Conservation (phyloP, 37 sponge, comb jelly and placozoan genomes). For the Ianthella basta region DNA sequence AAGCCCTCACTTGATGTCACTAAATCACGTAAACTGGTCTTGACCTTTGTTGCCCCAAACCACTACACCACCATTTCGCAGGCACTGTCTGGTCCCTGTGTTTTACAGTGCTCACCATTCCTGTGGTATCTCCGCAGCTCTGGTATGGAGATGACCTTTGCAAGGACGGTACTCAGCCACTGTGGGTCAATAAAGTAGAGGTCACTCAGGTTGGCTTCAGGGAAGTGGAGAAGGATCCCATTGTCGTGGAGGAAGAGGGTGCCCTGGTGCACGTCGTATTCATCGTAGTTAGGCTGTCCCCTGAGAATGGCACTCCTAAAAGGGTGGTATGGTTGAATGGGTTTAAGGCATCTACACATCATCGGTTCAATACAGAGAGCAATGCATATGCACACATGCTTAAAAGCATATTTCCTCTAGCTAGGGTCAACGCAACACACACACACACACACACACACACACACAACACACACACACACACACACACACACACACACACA, state of each 20-base stretch:
- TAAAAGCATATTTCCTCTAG: too few species aligned
- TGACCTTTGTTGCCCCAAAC: too few species aligned
- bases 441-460: too few species aligned
- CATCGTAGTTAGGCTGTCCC: neutral
- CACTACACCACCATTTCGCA: too few species aligned
- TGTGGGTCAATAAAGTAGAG: conserved; percentile 89
- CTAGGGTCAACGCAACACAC: too few species aligned
- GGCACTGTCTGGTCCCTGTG: too few species aligned
- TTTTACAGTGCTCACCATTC: conserved; percentile 62
- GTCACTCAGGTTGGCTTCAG: conserved; percentile 50
- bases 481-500: conserved; percentile 17
- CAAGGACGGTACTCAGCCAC: conserved; percentile 76
- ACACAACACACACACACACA: conserved; percentile 24
- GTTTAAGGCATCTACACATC: neutral
- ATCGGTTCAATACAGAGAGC: neutral
- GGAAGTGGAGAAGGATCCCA: conserved; percentile 83
- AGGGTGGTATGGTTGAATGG: neutral
- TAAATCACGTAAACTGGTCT: too few species aligned
- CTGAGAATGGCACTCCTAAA: neutral
- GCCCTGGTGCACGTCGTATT: conserved; percentile 69
- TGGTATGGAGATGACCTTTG: conserved; percentile 64
- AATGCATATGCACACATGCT: conserved; percentile 27
- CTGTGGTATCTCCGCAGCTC: conserved; percentile 56
- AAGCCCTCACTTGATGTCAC: too few species aligned
- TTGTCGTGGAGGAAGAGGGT: conserved; percentile 78